Percentiles rank a stretch among this genome's conserved stretches.
Evolutionary conservation across 2,797 vertebrate species (phyloP).

Genomic region (Phoeniculus purpureus): DNA sequence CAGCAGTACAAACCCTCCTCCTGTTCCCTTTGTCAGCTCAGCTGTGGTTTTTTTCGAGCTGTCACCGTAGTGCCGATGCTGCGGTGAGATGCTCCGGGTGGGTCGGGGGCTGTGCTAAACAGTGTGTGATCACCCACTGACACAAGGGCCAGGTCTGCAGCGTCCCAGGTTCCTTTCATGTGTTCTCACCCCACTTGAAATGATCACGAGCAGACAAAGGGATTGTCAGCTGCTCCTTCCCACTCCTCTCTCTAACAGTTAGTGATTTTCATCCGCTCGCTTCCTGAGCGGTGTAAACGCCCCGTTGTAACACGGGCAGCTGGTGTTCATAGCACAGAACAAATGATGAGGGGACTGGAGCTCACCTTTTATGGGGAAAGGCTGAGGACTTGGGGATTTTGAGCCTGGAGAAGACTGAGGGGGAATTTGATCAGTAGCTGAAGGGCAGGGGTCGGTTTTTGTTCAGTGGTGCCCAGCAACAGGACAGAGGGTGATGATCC

Average conservation of each 20-base stretch:
- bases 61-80: rapidly evolving
- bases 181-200: background rate
- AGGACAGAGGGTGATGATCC: too few relatives aligned
- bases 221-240: background rate
- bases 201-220: background rate
- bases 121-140: rapidly evolving
- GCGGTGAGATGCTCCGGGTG: background rate
- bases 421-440: too few relatives aligned
- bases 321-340: background rate
- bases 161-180: rapidly evolving
- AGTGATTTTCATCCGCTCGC: background rate
- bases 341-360: too few relatives aligned
- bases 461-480: too few relatives aligned
- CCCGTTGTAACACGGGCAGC: background rate
- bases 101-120: rapidly evolving
- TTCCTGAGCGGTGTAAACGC: rapidly evolving
- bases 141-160: background rate
- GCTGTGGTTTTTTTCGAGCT: background rate
- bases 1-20: background rate
- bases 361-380: too few relatives aligned
- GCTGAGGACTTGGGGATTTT: too few relatives aligned
- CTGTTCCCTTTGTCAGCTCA: background rate
- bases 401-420: too few relatives aligned
- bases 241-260: background rate
- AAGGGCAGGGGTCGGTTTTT: too few relatives aligned